Evolutionary conservation across 2,797 vertebrate species (phyloP), one percentile per base, ranked within the genome.

Genomic region (Protosalanx chinensis): DNA sequence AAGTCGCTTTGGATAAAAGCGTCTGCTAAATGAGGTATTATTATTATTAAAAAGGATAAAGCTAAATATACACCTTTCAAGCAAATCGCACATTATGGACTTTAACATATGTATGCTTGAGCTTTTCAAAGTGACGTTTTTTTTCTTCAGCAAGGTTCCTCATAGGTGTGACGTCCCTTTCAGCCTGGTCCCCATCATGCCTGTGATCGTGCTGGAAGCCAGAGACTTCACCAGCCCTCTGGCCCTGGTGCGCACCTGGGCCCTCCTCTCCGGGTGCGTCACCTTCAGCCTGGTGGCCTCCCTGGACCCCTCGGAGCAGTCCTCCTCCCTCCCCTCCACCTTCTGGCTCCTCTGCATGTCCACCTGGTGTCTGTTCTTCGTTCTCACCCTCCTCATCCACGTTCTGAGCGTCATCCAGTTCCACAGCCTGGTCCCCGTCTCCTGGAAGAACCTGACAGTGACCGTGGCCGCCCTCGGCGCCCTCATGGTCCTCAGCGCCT

Each of bases 371-470:
- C 85, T 91, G 78, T 93, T 92, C 82, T 93, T 94, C 80, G 71
- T 69, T 65, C 67, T 91, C 0, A 90, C 90, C 2, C 82, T 92
- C 67, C 79, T 93, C 10, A 87, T 93, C 73, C 85, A 93, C 64
- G 70, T 89, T 30, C 81, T 93, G 70, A 89, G 85, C 80, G 72
- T 88, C 81, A 84, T 92, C 72, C 92, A 93, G 81, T 91, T 93
- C 63, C 91, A 93, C 87, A 93, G 84, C 81, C 88, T 93, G 65
- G 72, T 93, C 64, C 90, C 90, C 2, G 33, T 93, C 33, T 93
- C 93, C 67, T 94, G 93, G 93, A 93, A 93, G 83, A 93, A 93
- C 87, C 80, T 94, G 71, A 92, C 88, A 0, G 67, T 89, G 76
- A 90, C 87, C 0, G 86, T 86, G 62, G 87, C 92, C 0, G 79